phyloP scores from a whole-genome alignment of 2,888 invertebrate species.

The Sarcophaga caerulescens region DNA sequence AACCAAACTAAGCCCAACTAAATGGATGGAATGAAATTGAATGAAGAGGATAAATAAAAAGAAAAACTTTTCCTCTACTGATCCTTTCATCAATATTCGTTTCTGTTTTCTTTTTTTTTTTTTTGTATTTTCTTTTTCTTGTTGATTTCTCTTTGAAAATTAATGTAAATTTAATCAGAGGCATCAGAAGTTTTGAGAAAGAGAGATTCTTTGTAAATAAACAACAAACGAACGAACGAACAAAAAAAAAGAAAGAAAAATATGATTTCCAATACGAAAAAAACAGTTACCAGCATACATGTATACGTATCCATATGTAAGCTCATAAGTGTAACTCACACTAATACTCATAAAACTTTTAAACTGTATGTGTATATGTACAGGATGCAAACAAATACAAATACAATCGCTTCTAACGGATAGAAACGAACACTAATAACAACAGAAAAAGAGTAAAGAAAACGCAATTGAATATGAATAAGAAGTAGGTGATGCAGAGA shows the following conservation, averaged over 20 bases:
- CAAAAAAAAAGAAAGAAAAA: constrained; percentile 2
- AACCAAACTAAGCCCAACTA: constrained; percentile 5
- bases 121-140: neutral
- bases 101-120: constrained; percentile 13
- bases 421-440: constrained; percentile 6
- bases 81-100: neutral
- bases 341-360: constrained; percentile 26
- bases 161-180: constrained; percentile 68
- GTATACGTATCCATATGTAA: constrained; percentile 68
- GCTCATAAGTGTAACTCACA: constrained; percentile 65
- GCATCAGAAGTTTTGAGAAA: constrained; percentile 50
- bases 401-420: constrained; percentile 60
- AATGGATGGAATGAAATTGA: constrained; percentile 27
- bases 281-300: constrained; percentile 47
- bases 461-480: constrained; percentile 46
- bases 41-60: constrained; percentile 25
- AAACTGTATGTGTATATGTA: neutral
- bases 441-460: constrained; percentile 26
- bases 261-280: constrained; percentile 4
- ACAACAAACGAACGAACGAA: constrained; percentile 18
- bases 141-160: constrained; percentile 35
- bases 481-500: constrained; percentile 25
- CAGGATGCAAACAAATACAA: constrained; percentile 35
- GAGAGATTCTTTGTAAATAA: constrained; percentile 64
- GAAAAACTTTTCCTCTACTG: constrained; percentile 23